A percentile compares a stretch with the other conserved stretches of the same genome.
Evolutionary conservation across 2,797 vertebrate species (phyloP).

Genomic region (Enoplosus armatus): DNA sequence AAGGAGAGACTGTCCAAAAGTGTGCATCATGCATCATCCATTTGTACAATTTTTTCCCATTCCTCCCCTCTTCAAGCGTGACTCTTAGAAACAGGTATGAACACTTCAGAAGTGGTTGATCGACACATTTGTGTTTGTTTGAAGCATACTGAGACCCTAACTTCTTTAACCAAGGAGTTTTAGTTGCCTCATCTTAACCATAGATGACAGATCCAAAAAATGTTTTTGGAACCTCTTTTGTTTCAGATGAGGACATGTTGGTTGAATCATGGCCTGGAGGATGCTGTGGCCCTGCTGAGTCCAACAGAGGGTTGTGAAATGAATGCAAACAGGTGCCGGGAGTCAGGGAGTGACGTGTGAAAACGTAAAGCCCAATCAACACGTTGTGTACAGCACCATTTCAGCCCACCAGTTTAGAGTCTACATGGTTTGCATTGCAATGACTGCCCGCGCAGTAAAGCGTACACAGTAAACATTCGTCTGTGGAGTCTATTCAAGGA

Average conservation of each 20-base stretch:
- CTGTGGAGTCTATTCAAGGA: constrained; percentile 16
- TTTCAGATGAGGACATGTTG: no score
- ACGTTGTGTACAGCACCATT: not conserved
- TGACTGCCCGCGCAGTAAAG: not conserved
- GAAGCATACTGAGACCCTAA: not conserved
- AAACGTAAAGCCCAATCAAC: constrained; percentile 13
- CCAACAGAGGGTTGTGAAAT: not conserved
- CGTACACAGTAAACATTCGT: not conserved
- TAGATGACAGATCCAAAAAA: not conserved
- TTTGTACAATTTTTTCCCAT: no score
- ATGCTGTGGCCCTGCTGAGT: no score
- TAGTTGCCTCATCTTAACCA: no score
- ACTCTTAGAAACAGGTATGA: no score
- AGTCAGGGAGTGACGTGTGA: not conserved
- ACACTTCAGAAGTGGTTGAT: no score
- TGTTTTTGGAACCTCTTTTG: not conserved
- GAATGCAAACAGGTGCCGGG: not conserved
- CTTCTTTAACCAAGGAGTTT: not conserved
- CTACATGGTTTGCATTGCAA: not conserved
- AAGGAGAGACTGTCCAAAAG: no score
- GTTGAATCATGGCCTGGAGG: no score
- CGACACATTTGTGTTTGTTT: no score
- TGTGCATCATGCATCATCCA: no score
- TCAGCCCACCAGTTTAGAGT: constrained; percentile 1
- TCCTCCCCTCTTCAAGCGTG: no score